Evolutionary conservation across 2,888 invertebrate species (phyloP).

Genomic region (Maniola hyperantus): DNA sequence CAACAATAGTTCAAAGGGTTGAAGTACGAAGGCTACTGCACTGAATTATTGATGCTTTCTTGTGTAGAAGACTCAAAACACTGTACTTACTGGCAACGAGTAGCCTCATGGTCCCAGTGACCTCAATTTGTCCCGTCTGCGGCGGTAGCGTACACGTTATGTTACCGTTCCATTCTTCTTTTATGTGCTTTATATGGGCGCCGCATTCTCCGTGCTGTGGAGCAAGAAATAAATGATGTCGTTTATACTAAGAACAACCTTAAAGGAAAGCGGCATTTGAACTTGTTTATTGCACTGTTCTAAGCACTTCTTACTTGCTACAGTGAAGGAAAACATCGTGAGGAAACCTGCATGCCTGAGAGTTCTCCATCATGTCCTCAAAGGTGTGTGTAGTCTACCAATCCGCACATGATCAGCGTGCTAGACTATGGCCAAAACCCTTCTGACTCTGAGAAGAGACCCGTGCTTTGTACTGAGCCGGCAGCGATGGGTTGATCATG

Average conservation of each 20-base stretch:
- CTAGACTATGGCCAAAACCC: too few relatives aligned
- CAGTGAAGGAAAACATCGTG: too few relatives aligned
- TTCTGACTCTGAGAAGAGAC: too few relatives aligned
- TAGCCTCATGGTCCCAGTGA: conserved; percentile 83
- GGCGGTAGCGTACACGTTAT: conserved; percentile 86
- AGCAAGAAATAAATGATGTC: conserved; percentile 10
- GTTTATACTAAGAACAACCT: not conserved
- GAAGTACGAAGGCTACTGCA: too few relatives aligned
- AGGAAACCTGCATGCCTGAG: too few relatives aligned
- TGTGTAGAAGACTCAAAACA: not conserved
- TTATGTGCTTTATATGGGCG: conserved; percentile 84
- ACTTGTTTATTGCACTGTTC: not conserved
- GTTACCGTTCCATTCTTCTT: conserved; percentile 86
- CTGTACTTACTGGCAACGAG: conserved; percentile 87
- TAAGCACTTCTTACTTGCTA: not conserved
- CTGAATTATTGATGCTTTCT: too few relatives aligned
- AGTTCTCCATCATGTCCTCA: too few relatives aligned
- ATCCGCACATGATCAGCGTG: too few relatives aligned
- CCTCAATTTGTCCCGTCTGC: conserved; percentile 80
- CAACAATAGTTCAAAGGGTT: too few relatives aligned
- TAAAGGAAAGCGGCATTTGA: not conserved
- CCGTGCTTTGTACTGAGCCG: too few relatives aligned
- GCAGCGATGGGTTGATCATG: too few relatives aligned
- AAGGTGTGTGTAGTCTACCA: too few relatives aligned
- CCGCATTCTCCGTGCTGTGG: conserved; percentile 87